Evolutionary conservation across 2,113 vertebrate species (phyloP).

Genomic region (Lagopus muta): DNA sequence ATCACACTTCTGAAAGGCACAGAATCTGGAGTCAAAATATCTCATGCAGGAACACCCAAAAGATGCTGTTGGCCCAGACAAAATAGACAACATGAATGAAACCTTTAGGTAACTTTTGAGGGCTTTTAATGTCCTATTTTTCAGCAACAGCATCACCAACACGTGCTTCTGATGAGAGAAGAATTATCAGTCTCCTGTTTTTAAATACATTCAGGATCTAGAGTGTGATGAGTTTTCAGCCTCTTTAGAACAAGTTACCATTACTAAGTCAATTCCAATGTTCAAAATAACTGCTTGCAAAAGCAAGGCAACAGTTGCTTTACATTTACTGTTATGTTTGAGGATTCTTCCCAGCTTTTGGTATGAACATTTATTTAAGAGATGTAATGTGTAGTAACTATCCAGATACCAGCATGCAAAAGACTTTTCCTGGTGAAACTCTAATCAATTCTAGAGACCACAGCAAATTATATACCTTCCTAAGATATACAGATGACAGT

Average conservation of each 20-base stretch:
- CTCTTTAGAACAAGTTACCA: background rate
- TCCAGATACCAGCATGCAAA: background rate
- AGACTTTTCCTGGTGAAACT: background rate
- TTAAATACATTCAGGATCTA: background rate
- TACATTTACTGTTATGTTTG: background rate
- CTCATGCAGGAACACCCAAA: background rate
- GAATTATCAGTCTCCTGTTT: background rate
- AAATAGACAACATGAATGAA: accelerated
- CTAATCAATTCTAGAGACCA: background rate
- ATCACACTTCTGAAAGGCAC: background rate
- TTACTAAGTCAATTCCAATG: accelerated
- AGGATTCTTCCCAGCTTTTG: background rate
- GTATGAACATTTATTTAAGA: background rate
- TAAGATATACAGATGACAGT: background rate
- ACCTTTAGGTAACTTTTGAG: background rate
- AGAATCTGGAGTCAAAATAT: background rate
- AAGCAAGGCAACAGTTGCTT: background rate
- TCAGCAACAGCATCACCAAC: background rate
- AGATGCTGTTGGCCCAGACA: background rate
- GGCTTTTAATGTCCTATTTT: background rate
- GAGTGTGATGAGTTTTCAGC: background rate
- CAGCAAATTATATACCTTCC: background rate
- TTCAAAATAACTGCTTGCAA: background rate
- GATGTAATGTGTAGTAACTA: background rate
- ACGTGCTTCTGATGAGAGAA: background rate